Conservation (phyloP, 2,797 vertebrate species). For the Sylvia borin region DNA sequence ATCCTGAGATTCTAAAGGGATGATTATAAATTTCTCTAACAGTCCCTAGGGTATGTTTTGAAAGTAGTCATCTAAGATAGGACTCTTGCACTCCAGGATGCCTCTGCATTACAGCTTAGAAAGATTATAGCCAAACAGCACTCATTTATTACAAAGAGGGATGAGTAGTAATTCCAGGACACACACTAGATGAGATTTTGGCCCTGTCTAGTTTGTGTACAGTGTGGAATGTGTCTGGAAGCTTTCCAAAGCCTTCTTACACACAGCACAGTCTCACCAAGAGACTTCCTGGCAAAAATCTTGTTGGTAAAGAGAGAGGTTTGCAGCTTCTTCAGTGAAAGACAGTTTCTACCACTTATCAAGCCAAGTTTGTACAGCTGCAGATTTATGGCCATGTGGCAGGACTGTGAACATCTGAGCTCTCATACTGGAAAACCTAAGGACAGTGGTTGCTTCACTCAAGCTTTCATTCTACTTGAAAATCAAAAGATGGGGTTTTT, state of each 20-base stretch:
- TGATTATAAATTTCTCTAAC: slow-evolving; percentile 52
- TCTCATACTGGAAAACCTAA: background rate
- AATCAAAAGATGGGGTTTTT: background rate
- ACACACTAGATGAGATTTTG: background rate
- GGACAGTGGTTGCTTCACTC: background rate
- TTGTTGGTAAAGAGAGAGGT: background rate
- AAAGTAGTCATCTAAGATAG: slow-evolving; percentile 32
- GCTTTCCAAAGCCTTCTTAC: background rate
- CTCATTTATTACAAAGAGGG: slow-evolving; percentile 45
- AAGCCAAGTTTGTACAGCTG: rapidly evolving
- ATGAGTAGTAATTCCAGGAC: background rate
- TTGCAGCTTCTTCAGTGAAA: background rate
- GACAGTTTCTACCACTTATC: background rate
- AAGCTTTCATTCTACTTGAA: background rate
- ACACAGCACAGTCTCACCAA: background rate
- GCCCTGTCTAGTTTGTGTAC: background rate
- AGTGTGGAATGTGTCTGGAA: background rate
- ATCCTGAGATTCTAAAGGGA: slow-evolving; percentile 40
- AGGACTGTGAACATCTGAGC: background rate
- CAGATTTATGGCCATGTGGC: background rate
- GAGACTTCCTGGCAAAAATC: background rate
- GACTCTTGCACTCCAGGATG: slow-evolving; percentile 17
- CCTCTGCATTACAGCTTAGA: slow-evolving; percentile 13
- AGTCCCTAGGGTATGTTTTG: slow-evolving; percentile 39
- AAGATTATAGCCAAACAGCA: slow-evolving; percentile 34